Base-by-base conservation (phyloP, 2,888 invertebrate genomes). In the Cantharis flavilabris region DNA sequence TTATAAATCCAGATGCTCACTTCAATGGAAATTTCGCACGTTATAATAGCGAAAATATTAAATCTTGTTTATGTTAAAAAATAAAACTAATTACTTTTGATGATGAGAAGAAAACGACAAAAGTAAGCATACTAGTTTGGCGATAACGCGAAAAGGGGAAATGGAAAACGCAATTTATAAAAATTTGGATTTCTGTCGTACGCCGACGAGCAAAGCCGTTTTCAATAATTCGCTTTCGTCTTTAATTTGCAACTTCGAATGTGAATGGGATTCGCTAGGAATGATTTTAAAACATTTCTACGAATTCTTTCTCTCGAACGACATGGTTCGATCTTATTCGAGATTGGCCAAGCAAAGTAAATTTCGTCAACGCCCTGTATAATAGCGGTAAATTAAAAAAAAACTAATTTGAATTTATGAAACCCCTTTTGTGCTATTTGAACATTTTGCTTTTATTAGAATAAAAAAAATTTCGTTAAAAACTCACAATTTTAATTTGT, bases 11-110 rank as follows among this genome's bases (percentile, higher is more conserved):
- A 75, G 75, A 75, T 76, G 76, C 72, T 76, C 70, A 30, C 63
- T 64, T 76, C 69, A 76, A 76, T 76, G 69, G 62, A 70, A 33
- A 20, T 69, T 72, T 72, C 72, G 62, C 71, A 72, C 76, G 72
- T 70, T 72, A n/a, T 69, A 11, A 64, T 70, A 72, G 72, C 70
- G 23, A 72, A 62, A 72, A 76, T 72, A 72, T 64, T 26, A 20
- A 62, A 49, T 49, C 67, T 49, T n/a, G 49, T 49, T 49, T 49
- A 49, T 11, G 49, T 49, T 49, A 49, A 49, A 49, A 49, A 49
- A 49, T 26, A 33, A 49, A 49, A 5, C n/a, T 49, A 49, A 49
- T 49, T 49, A 49, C n/a, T 49, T 49, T n/a, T 49, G 33, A 33
- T 33, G 33, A 11, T n/a, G 33, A 33, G 33, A 33, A 33, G 4